These are phyloP conservation scores for Nycticorax nycticorax DNA, from an alignment of 2,113 vertebrate genomes.

Conservation along the genomic window DNA sequence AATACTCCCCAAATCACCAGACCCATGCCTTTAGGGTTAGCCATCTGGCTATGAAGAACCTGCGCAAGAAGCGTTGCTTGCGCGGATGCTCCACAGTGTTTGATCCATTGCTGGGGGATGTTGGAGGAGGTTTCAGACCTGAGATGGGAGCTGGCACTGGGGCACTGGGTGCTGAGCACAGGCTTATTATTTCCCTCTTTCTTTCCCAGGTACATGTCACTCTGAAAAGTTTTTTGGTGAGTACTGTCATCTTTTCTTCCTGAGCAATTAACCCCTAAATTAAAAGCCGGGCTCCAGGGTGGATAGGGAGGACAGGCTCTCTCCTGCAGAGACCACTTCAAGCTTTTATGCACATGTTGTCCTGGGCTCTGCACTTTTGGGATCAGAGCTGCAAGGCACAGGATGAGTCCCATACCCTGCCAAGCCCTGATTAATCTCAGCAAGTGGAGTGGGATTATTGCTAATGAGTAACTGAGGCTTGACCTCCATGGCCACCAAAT, in stretches of 20 bases:
- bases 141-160: background rate
- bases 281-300: background rate
- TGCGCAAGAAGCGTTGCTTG: background rate
- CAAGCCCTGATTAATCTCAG: background rate
- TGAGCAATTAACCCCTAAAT: background rate
- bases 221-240: conserved; percentile 59
- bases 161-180: background rate
- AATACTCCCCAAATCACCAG: background rate
- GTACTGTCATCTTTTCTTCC: background rate
- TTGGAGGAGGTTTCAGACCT: background rate
- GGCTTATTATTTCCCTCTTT: background rate
- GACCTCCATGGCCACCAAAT: background rate
- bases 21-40: background rate
- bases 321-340: background rate
- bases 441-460: background rate
- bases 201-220: background rate
- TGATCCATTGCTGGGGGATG: background rate
- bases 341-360: background rate
- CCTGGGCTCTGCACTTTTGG: background rate
- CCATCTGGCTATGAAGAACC: background rate
- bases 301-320: background rate
- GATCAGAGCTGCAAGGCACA: background rate
- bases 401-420: background rate
- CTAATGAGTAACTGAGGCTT: background rate
- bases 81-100: background rate